Evolutionary conservation across 2,113 vertebrate genomes (phyloP), one percentile per base, ranked within the genome.

Genomic region (Garra rufa): DNA sequence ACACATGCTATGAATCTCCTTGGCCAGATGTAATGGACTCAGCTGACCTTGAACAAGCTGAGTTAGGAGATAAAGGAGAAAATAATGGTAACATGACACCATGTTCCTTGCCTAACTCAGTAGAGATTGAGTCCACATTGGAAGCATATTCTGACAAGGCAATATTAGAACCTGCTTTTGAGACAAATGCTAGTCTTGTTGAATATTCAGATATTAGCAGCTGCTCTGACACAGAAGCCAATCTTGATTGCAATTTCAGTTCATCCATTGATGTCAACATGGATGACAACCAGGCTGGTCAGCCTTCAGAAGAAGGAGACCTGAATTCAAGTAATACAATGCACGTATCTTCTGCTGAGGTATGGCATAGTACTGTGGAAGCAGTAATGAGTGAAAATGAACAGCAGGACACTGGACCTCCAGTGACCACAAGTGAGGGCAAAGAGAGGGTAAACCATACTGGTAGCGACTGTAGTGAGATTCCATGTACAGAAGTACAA

Each of bases 191-290:
- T 14, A 86, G 87, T 90, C 86, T 92, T 73, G 92, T 90, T 4
- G 86, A 90, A 81, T 94, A 90, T 83, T 93, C 93, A 0, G 92
- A 94, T 89, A 89, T 94, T 65, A 94, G 92, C 85, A 95, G 91
- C 84, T 94, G 91, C 83, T 94, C 93, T 0, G 91, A 94, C 50
- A 61, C 85, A 14, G 89, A 93, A 57, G 38, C 86, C 69, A 90
- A 93, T 61, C 30, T 70, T 19, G 41, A 77, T 81, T 89, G 88
- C 77, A 82, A 86, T 84, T 88, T 86, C 9, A 87, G 89, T 8
- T 83, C 88, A 44, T 91, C 87, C 85, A 89, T 90, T 74, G 90
- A 91, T 34, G 88, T 88, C 80, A 76, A 79, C 52, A 10, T 82
- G 17, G 24, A 17, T 81, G 26, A 24, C 2, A 70, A 55, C 21